Base-by-base conservation (phyloP, 2,113 vertebrate genomes). In the Dipodomys spectabilis region DNA sequence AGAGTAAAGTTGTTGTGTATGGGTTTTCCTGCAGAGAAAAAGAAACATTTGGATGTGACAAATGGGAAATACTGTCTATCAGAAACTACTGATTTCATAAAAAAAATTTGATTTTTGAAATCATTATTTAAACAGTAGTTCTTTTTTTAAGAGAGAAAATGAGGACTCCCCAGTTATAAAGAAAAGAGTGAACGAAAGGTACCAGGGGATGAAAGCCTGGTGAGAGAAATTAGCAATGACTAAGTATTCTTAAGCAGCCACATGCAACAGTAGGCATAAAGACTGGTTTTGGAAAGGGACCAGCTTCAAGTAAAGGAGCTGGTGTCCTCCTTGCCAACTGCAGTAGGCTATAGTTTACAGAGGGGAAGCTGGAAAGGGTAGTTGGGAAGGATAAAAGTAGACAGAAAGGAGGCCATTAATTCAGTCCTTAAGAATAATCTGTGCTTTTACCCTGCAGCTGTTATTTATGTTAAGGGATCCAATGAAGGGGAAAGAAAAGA, bases 391-490 rank as follows among this genome's bases (percentile, higher is more conserved):
- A 92, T 86, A 87, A 95, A 93, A 84, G 77, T 74, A 60, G 89
- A 95, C 88, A 95, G 86, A 95, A 95, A 94, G 39, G 81, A 94
- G 77, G 28, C 89, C 88, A 92, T 97, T 93, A 92, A 96, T 93
- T 94, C 88, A 80, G 69, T 80, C 78, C 95, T 96, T 88, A 83
- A 83, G 92, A 94, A 95, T 88, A 86, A 92, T 93, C 71, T 93
- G 91, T 84, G 86, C 64, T 89, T 96, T 92, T 80, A 95, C 2
- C 19, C 45, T 86, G 94, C 94, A 94, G 91, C 88, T 94, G 89
- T 91, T 90, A 92, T 90, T 96, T 94, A 95, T 95, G 68, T 94
- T 80, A 90, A 95, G 44, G 82, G 32, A 94, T 92, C 6, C 71
- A 84, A 92, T 53, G 45, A 23, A 62, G 3, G 15, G 9, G n/a